These are phyloP conservation scores for Ganaspis brasiliensis DNA, from an alignment of 2,888 invertebrate genomes.

Conservation along the genomic window DNA sequence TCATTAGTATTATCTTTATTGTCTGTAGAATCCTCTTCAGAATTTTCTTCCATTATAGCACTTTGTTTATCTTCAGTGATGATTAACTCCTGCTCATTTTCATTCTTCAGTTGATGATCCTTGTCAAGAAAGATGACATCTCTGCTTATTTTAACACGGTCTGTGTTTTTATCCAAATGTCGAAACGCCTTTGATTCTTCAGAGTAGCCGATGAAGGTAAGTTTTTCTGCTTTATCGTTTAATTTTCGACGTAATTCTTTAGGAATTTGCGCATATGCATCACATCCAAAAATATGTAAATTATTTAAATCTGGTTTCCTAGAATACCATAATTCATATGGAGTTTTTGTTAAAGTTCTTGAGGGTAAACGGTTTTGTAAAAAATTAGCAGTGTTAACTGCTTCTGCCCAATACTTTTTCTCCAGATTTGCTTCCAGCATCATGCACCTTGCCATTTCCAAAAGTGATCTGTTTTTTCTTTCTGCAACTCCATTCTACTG, in stretches of 20 bases:
- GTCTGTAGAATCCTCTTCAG: not conserved
- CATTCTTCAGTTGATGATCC: not conserved
- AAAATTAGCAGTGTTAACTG: constrained; percentile 59
- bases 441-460: constrained; percentile 63
- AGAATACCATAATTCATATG: constrained; percentile 58
- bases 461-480: constrained; percentile 61
- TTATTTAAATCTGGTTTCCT: constrained; percentile 55
- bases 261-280: constrained; percentile 56
- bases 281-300: constrained; percentile 60
- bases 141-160: not conserved
- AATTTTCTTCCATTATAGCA: not conserved
- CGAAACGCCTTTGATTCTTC: constrained; percentile 24
- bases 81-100: not conserved
- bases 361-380: constrained; percentile 58
- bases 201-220: constrained; percentile 47
- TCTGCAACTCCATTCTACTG: constrained; percentile 65
- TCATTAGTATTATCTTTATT: not conserved
- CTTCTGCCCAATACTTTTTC: constrained; percentile 64
- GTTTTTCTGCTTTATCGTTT: constrained; percentile 41
- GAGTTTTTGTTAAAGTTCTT: constrained; percentile 53
- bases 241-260: constrained; percentile 25
- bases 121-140: not conserved
- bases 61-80: too few relatives aligned
- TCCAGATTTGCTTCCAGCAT: constrained; percentile 57
- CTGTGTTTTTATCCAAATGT: not conserved